phyloP scores from a whole-genome alignment of 1,140 invertebrate genomes.

The Ostrea edulis region DNA sequence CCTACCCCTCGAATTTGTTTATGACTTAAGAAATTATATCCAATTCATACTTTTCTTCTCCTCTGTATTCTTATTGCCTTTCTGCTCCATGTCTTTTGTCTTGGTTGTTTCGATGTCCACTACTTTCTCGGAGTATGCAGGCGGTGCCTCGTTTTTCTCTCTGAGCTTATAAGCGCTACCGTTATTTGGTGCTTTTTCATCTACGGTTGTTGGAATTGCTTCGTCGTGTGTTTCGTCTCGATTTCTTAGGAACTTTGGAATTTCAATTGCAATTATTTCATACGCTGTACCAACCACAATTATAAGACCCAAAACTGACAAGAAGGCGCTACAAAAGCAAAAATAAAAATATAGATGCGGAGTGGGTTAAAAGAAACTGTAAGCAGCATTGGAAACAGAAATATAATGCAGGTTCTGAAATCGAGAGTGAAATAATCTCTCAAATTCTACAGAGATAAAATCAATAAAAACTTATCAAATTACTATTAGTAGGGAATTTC shows the following conservation, averaged over 20 bases:
- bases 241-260: conserved; percentile 6
- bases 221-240: not conserved
- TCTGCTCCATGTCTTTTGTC: not conserved
- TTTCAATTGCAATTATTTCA: not conserved
- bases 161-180: not conserved
- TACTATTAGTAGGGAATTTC: too few relatives aligned
- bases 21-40: not conserved
- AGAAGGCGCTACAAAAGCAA: not conserved
- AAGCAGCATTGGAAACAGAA: not conserved
- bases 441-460: too few relatives aligned
- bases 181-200: not conserved
- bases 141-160: not conserved
- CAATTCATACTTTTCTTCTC: not conserved
- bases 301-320: not conserved
- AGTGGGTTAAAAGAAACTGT: not conserved
- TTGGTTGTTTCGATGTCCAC: not conserved
- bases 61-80: not conserved
- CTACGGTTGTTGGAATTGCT: not conserved
- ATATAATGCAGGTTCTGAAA: too few relatives aligned
- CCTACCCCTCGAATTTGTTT: not conserved
- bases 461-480: too few relatives aligned
- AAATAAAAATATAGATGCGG: not conserved
- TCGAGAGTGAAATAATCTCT: too few relatives aligned
- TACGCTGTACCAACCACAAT: not conserved
- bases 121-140: not conserved